These are phyloP conservation scores for Cecidostiba fungosa DNA, from an alignment of 2,888 invertebrate genomes.

Conservation along the genomic window DNA sequence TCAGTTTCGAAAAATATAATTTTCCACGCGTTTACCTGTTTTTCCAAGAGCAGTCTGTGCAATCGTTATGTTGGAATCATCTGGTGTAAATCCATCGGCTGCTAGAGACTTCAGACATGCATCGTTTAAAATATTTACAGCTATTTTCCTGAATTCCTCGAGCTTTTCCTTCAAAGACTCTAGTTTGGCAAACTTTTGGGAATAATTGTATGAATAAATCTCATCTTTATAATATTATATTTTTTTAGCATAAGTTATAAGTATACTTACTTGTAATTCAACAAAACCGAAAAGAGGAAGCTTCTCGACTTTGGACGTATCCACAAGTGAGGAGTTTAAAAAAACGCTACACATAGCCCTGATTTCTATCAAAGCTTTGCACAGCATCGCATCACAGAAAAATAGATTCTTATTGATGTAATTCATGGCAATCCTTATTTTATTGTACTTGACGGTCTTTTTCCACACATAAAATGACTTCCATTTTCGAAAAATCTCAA, in stretches of 20 bases:
- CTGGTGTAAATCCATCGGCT: conserved; percentile 89
- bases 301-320: conserved; percentile 81
- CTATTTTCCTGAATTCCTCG: conserved; percentile 81
- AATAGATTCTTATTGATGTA: conserved; percentile 87
- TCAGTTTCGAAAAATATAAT: neutral
- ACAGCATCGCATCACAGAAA: conserved; percentile 87
- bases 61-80: conserved; percentile 83
- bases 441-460: conserved; percentile 87
- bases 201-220: neutral
- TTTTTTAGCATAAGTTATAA: neutral
- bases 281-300: conserved; percentile 86
- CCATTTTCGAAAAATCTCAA: conserved; percentile 87
- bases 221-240: neutral
- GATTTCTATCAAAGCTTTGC: conserved; percentile 87
- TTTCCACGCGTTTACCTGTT: conserved; percentile 67
- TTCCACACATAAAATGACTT: conserved; percentile 92
- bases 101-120: conserved; percentile 89
- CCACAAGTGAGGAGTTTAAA: conserved; percentile 84
- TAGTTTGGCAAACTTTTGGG: conserved; percentile 79
- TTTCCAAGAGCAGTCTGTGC: conserved; percentile 75
- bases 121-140: conserved; percentile 84
- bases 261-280: conserved; percentile 84
- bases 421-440: conserved; percentile 83
- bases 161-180: conserved; percentile 79
- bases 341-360: conserved; percentile 86